phyloP scores from a whole-genome alignment of 2,888 invertebrate genomes.

The Gari tellinella region DNA sequence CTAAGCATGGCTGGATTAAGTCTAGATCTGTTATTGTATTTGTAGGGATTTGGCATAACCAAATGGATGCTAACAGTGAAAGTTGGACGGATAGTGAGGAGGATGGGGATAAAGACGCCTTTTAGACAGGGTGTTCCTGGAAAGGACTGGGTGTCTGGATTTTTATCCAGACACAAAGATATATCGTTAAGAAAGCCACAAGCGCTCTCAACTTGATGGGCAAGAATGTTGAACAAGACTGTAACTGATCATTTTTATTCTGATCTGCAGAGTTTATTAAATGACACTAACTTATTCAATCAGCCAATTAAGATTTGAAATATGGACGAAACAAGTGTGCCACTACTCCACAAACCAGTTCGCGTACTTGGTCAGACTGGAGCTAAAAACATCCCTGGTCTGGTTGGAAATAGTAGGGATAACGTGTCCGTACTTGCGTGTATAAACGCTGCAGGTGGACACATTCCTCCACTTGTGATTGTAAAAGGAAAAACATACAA shows the following conservation, averaged over 20 bases:
- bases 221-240: constrained; percentile 1
- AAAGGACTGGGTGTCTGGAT: constrained; percentile 40
- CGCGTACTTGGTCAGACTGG: constrained; percentile 2
- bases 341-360: constrained; percentile 5
- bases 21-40: background rate
- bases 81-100: constrained; percentile 17
- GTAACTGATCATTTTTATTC: constrained; percentile 16
- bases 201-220: constrained; percentile 23
- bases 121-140: constrained; percentile 45
- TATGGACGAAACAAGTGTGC: constrained; percentile 20
- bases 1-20: background rate
- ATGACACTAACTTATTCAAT: background rate
- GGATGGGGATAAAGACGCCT: constrained; percentile 24
- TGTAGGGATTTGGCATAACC: constrained; percentile 46
- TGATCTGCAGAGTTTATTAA: background rate
- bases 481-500: constrained; percentile 54
- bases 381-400: constrained; percentile 36
- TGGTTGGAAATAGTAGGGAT: constrained; percentile 39
- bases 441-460: constrained; percentile 49
- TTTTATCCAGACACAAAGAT: constrained; percentile 39
- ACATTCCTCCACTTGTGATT: constrained; percentile 51
- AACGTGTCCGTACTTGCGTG: constrained; percentile 51
- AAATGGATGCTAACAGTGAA: constrained; percentile 33
- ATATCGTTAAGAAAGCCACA: constrained; percentile 29
- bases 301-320: constrained; percentile 18